phyloP scores from a whole-genome alignment of 2,797 vertebrate genomes.

The Eurystomus glaucurus region DNA sequence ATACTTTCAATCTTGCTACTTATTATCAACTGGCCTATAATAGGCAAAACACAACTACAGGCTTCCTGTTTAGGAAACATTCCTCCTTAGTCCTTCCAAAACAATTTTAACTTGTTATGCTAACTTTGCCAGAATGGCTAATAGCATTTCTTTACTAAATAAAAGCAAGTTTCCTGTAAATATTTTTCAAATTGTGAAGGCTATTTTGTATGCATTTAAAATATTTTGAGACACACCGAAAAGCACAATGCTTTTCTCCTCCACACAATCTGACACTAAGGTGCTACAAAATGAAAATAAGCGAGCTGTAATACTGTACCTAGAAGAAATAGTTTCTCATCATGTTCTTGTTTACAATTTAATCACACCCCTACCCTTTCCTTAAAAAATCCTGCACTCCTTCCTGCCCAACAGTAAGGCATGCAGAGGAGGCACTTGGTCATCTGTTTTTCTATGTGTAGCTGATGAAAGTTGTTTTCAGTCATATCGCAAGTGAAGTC shows the following conservation, averaged over 20 bases:
- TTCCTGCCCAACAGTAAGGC: not conserved
- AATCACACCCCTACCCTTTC: not conserved
- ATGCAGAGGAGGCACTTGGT: not conserved
- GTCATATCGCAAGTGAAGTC: not conserved
- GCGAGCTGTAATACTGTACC: not conserved
- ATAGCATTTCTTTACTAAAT: not conserved
- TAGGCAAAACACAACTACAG: not conserved
- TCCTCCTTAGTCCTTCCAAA: not conserved
- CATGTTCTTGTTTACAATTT: not conserved
- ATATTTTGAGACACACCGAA: fast-evolving
- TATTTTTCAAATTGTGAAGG: not conserved
- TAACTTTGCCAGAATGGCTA: not conserved
- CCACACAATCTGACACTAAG: not conserved
- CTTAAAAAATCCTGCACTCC: not conserved
- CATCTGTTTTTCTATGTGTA: fast-evolving
- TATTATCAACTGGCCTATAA: not conserved
- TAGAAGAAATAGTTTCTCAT: not conserved
- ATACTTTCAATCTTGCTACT: not conserved
- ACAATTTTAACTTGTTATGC: not conserved
- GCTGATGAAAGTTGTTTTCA: not conserved
- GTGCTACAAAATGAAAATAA: not conserved
- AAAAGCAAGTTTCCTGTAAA: not conserved
- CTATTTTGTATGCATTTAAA: not conserved
- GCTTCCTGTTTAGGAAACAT: not conserved
- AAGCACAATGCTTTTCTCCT: not conserved